Conservation (phyloP, 2,888 invertebrate species). For the Malachius bipustulatus region DNA sequence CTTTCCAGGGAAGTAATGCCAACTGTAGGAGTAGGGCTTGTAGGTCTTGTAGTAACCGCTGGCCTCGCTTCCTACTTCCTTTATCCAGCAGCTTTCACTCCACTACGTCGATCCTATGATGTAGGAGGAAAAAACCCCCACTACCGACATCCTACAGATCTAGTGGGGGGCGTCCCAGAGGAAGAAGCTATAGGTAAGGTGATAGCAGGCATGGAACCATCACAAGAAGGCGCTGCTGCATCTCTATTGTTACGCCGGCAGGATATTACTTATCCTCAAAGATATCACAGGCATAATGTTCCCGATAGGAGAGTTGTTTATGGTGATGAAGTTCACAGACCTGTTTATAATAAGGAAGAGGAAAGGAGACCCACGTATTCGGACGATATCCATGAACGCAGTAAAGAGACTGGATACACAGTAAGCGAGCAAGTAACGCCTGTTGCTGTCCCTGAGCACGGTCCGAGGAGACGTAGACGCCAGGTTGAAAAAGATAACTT, state of each 20-base stretch:
- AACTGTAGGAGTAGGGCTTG: conserved; percentile 63
- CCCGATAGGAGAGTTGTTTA: not conserved
- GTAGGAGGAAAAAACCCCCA: conserved; percentile 44
- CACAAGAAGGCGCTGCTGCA: conserved; percentile 23
- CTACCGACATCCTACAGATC: conserved; percentile 59
- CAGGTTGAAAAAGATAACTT: conserved; percentile 34
- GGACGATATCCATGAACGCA: conserved; percentile 16
- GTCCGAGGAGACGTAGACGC: conserved; percentile 38
- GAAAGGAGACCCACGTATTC: conserved; percentile 13
- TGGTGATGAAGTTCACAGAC: not conserved
- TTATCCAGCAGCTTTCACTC: conserved; percentile 62
- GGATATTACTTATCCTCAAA: conserved; percentile 16
- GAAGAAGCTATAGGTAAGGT: conserved; percentile 68
- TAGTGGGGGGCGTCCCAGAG: conserved; percentile 59
- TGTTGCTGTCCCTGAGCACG: conserved; percentile 52
- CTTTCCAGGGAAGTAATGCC: conserved; percentile 71
- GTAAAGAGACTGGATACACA: conserved; percentile 23
- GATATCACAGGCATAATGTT: not conserved
- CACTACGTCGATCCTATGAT: conserved; percentile 53
- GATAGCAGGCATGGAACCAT: conserved; percentile 44
- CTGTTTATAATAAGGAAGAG: not conserved
- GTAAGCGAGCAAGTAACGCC: conserved; percentile 37
- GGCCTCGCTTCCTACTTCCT: conserved; percentile 67
- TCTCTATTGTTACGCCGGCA: conserved; percentile 22
- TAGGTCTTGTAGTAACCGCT: conserved; percentile 60